Evolutionary conservation across 2,113 vertebrate genomes (phyloP), one percentile per base, ranked within the genome.

Genomic region (Telmatochromis sp.): DNA sequence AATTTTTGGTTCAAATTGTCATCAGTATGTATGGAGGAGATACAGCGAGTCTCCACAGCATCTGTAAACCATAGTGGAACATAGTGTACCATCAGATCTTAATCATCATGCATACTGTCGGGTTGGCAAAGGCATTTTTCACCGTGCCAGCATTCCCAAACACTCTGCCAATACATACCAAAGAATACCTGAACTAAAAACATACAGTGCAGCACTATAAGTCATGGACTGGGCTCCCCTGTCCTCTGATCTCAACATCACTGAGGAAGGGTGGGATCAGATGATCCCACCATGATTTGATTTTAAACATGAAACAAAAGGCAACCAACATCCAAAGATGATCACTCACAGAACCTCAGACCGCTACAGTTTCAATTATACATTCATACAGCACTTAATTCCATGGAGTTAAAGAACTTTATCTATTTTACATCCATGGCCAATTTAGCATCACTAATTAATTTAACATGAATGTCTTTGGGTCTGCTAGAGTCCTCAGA

Each of bases 111-210:
- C 17, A 65, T 35, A 65, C 28, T 63, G 31, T 35, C 4, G 0
- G 31, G 17, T 2, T 63, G 58, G 31, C 31, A 63, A 63, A 33
- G 31, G 1, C 58, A 35, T 63, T 68, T 40, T 68, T 5, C 19
- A 68, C 19, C 11, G 1, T 21, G 63, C 33, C 63, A 68, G n/a
- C 12, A 8, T 0, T 40, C 5, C 35, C 63, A 0, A 1, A 68
- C n/a, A 23, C 63, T 21, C n/a, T 68, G 63, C 35, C 35, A 40
- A 5, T 1, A 2, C 35, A 68, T 68, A 65, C 6, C 6, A 65
- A 65, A 35, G 17, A 0, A 65, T 65, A 68, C 3, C 35, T 23
- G 12, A 21, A 68, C 35, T 9, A 23, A 40, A 40, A 68, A 40
- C 63, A 68, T 14, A 40, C 63, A 68, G 4, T 0, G 63, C 35